Base-by-base conservation (phyloP, 2,888 invertebrate genomes). In the Caenorhabditis wallacei region DNA sequence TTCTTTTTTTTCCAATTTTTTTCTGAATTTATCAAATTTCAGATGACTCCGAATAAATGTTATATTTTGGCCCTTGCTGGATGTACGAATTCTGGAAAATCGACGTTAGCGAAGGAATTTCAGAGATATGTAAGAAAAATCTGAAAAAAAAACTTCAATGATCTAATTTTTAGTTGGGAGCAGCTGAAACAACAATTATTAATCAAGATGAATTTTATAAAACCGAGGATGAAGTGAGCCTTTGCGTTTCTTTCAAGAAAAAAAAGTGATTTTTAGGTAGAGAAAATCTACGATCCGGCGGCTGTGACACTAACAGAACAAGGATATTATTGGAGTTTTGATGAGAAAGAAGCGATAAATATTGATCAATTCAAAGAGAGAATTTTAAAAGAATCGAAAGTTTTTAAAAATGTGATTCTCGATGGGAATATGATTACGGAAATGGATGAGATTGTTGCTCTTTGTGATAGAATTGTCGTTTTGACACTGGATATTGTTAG, bases 361-460 rank as follows among this genome's bases (percentile, higher is more conserved):
- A 26, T 69, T 0, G 57, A 79, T 18, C 18, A 51, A 30, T 74
- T 82, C 18, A 16, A 24, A 26, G 18, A 54, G 13, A 30, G 61
- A n/a, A 74, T 79, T 69, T 4, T 68, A 1, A 10, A 81, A 16
- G 71, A 75, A 40, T 71, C 57, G 13, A 24, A 51, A 53, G 20
- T 24, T 18, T 75, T 51, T 26, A 86, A 90, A 69, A 84, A 84
- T 59, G 86, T 91, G 59, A 82, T 90, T 8, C 74, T 91, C 24
- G 90, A 91, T 61, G 91, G 91, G 8, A 91, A 91, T 78, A 89
- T 91, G 90, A 46, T 91, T 7, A 88, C 90, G 5, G 89, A 91
- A 83, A 76, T 91, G 24, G 70, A 84, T 0, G 78, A 84, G 13
- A 56, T 90, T 5, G 54, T 87, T 16, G 80, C 78, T 8, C 18